phyloP scores from a whole-genome alignment of 1,140 invertebrate species.

The Pseudachorutes palmiensis region DNA sequence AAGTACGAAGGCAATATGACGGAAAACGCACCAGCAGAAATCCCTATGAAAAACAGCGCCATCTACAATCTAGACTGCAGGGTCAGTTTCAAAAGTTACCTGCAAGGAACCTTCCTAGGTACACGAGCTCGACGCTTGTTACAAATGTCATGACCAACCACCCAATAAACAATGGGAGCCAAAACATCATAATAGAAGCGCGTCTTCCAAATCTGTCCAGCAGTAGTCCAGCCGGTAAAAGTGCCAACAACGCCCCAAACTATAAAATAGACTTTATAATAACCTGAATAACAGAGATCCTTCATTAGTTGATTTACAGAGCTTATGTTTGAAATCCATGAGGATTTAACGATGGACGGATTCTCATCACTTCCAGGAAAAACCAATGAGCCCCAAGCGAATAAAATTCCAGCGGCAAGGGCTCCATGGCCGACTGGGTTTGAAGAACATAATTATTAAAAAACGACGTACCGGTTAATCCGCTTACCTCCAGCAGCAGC shows the following conservation, averaged over 20 bases:
- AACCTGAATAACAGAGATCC: too few species aligned
- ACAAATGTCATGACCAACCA: neutral
- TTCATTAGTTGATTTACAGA: too few species aligned
- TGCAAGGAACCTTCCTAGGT: neutral
- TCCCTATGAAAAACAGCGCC: constrained; percentile 39
- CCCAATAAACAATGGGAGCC: neutral
- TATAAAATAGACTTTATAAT: neutral
- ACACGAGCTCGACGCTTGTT: neutral
- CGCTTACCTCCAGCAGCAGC: neutral
- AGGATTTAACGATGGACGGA: too few species aligned
- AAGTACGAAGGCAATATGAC: constrained; percentile 50
- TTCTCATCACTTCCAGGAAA: neutral
- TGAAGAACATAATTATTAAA: neutral
- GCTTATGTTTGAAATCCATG: too few species aligned
- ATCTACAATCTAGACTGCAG: neutral
- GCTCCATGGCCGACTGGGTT: neutral
- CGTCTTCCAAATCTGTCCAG: constrained; percentile 5
- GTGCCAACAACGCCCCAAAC: neutral
- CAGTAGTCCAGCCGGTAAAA: neutral
- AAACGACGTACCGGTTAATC: neutral
- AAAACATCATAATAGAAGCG: neutral
- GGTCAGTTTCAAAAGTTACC: neutral
- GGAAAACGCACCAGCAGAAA: constrained; percentile 23
- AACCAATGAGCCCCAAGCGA: neutral
- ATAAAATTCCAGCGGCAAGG: neutral